A percentile compares a stretch with the other conserved stretches of the same genome.
phyloP scores from a whole-genome alignment of 92 coral and sea anemone genomes.

The Micromussa lordhowensis region DNA sequence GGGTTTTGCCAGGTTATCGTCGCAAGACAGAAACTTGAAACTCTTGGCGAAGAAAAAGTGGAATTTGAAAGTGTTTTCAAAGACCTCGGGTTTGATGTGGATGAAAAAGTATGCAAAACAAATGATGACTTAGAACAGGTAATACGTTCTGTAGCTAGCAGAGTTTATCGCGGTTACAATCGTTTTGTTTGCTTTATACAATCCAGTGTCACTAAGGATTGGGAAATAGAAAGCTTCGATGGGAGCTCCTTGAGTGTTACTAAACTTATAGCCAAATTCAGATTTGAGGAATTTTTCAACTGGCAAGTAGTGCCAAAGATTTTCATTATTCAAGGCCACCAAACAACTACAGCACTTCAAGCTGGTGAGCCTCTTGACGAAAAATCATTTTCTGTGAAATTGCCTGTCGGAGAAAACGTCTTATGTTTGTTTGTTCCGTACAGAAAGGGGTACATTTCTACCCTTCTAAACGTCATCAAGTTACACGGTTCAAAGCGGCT shows the following conservation, averaged over 20 bases:
- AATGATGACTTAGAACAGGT: not conserved
- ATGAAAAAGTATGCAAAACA: not conserved
- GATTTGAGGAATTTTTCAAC: not conserved
- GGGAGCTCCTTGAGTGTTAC: not conserved
- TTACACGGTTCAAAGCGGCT: not conserved
- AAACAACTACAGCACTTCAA: not conserved
- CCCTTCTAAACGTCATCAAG: not conserved
- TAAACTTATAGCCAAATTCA: not conserved
- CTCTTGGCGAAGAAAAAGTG: not conserved
- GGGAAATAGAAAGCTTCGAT: not conserved
- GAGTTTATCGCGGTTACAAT: not conserved
- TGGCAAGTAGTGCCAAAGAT: not conserved
- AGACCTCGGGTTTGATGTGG: not conserved
- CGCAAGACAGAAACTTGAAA: not conserved
- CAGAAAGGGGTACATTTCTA: not conserved
- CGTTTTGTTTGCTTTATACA: not conserved
- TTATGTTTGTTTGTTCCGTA: conserved; percentile 6
- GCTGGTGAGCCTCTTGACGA: not conserved
- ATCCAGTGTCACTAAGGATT: not conserved
- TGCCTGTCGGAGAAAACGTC: not conserved
- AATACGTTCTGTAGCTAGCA: not conserved
- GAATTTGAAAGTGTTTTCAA: not conserved
- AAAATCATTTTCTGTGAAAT: not conserved
- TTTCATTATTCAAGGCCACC: not conserved
- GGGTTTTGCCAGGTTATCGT: not conserved